Conservation (phyloP, 2,113 vertebrate species). For the Rhineura floridana region DNA sequence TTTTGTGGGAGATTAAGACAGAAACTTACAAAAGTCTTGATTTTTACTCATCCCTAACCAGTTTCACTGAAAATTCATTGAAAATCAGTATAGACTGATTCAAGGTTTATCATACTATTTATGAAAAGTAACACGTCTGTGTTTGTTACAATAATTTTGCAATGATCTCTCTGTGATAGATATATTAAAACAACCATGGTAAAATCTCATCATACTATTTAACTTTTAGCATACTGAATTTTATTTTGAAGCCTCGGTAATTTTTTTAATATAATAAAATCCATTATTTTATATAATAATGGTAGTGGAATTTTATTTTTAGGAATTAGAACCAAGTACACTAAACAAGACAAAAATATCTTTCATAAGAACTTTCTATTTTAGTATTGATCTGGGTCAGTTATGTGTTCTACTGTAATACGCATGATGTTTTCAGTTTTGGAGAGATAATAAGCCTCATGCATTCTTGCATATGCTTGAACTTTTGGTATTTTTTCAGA, state of each 20-base stretch:
- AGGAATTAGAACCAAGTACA: conserved; percentile 20
- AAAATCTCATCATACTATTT: neutral
- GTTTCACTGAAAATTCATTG: neutral
- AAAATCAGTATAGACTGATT: neutral
- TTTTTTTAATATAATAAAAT: conserved; percentile 12
- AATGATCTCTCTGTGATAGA: neutral
- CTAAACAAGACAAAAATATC: conserved; percentile 9
- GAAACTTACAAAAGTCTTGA: neutral
- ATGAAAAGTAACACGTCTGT: neutral
- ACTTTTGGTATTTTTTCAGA: conserved; percentile 63
- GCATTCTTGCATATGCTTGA: conserved; percentile 68
- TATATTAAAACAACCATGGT: neutral
- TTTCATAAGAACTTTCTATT: conserved; percentile 39
- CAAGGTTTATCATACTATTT: neutral
- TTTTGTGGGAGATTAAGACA: neutral
- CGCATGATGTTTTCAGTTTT: conserved; percentile 1
- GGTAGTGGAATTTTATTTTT: conserved; percentile 43
- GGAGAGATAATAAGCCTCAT: conserved; percentile 46
- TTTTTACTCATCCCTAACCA: neutral
- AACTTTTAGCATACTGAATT: neutral
- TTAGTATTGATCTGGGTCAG: conserved; percentile 45
- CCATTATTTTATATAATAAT: conserved; percentile 34
- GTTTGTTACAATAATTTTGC: neutral
- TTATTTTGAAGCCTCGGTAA: conserved; percentile 23
- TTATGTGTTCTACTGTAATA: conserved; percentile 14